Percentiles rank a stretch among this genome's conserved stretches.
phyloP scores from a whole-genome alignment of 2,797 vertebrate species.

The Allobates femoralis region DNA sequence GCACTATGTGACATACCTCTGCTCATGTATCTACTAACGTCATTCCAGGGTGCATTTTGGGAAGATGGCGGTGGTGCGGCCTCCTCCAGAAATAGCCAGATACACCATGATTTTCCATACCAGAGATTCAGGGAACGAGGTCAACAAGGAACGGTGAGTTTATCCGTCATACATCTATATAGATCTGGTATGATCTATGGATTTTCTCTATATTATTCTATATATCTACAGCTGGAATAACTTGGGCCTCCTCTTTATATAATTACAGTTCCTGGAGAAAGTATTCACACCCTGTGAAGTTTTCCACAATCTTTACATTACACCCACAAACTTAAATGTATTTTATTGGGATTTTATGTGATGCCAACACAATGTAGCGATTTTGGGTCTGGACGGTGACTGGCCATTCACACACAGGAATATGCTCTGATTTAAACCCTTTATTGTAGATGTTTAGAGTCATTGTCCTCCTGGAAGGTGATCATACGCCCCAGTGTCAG shows the following conservation, averaged over 20 bases:
- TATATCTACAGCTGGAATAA: background rate
- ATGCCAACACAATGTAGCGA: too few species aligned
- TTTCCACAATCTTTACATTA: too few species aligned
- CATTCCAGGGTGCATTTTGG: conserved; percentile 84
- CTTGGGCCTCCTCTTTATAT: background rate
- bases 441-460: too few species aligned
- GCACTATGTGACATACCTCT: too few species aligned
- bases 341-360: too few species aligned
- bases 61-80: conserved; percentile 88
- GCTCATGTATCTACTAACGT: background rate
- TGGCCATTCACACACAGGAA: too few species aligned
- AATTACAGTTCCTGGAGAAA: background rate
- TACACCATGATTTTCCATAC: conserved; percentile 98
- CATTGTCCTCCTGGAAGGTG: too few species aligned
- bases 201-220: background rate
- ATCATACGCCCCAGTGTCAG: too few species aligned
- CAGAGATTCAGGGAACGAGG: conserved; percentile 89
- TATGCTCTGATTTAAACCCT: too few species aligned
- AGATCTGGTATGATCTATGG: background rate
- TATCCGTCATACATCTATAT: background rate
- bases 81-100: conserved; percentile 81
- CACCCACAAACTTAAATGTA: too few species aligned
- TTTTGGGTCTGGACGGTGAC: too few species aligned
- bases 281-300: too few species aligned
- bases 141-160: conserved; percentile 86